phyloP scores from a whole-genome alignment of 2,888 invertebrate genomes.

The Tachina fera region DNA sequence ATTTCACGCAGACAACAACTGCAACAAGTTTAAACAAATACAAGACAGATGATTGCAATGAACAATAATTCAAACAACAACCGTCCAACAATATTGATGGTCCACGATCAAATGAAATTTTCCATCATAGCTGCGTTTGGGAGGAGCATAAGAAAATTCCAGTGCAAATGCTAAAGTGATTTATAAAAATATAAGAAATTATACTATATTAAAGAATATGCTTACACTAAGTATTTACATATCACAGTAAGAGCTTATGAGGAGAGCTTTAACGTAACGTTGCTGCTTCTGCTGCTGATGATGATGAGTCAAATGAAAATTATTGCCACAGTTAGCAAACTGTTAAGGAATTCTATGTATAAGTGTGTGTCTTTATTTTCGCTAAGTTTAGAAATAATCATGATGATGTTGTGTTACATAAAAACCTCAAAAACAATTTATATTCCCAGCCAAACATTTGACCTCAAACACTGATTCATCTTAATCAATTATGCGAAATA shows the following conservation, averaged over 20 bases:
- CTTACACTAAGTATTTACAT: constrained; percentile 54
- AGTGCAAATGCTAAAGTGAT: constrained; percentile 77
- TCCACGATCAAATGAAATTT: constrained; percentile 33
- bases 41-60: constrained; percentile 68
- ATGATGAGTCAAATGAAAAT: constrained; percentile 60
- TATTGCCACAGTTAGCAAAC: constrained; percentile 45
- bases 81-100: constrained; percentile 66
- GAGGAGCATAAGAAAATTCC: constrained; percentile 68
- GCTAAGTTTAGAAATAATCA: constrained; percentile 18
- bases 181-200: constrained; percentile 73
- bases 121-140: constrained; percentile 28
- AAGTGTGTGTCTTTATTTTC: not conserved
- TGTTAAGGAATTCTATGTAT: not conserved
- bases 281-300: constrained; percentile 47
- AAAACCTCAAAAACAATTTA: constrained; percentile 82
- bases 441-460: constrained; percentile 82
- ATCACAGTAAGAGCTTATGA: constrained; percentile 55
- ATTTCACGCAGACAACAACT: constrained; percentile 39
- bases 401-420: constrained; percentile 71
- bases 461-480: constrained; percentile 83
- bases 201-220: constrained; percentile 3
- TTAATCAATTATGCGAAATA: constrained; percentile 82
- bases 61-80: constrained; percentile 69
- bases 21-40: constrained; percentile 61
- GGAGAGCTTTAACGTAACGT: not conserved